A percentile compares a stretch with the other conserved stretches of the same genome.
Evolutionary conservation across 2,113 vertebrate species (phyloP).

Genomic region (Laticauda laticaudata): DNA sequence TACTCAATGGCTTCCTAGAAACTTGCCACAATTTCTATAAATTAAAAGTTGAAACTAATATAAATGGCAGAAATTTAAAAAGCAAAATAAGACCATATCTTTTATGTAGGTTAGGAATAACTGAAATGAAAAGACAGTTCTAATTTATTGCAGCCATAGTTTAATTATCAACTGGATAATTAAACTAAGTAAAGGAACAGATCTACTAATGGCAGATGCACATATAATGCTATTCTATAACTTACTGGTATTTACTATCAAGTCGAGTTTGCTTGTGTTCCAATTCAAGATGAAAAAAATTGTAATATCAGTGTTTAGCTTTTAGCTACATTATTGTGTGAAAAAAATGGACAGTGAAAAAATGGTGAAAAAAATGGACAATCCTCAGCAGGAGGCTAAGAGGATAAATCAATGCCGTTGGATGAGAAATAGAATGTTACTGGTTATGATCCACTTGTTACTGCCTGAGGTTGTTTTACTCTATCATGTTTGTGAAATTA

Average conservation of each 20-base stretch:
- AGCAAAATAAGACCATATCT: not conserved
- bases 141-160: not conserved
- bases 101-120: not conserved
- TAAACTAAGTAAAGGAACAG: not conserved
- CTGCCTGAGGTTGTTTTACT: constrained; percentile 55
- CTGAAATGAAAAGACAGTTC: not conserved
- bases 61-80: not conserved
- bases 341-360: not conserved
- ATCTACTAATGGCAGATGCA: not conserved
- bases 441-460: constrained; percentile 50
- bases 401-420: constrained; percentile 48
- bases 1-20: not conserved
- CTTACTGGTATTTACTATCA: not conserved
- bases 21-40: not conserved
- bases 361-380: not conserved
- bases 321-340: constrained; percentile 48
- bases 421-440: constrained; percentile 51
- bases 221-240: not conserved
- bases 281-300: constrained; percentile 54
- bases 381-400: constrained; percentile 42
- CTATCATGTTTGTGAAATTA: constrained; percentile 45
- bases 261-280: constrained; percentile 36
- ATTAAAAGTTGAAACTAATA: not conserved
- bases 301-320: constrained; percentile 51
- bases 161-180: not conserved